phyloP scores from a whole-genome alignment of 2,888 invertebrate species.

The Gymnoscelis rufifasciata region DNA sequence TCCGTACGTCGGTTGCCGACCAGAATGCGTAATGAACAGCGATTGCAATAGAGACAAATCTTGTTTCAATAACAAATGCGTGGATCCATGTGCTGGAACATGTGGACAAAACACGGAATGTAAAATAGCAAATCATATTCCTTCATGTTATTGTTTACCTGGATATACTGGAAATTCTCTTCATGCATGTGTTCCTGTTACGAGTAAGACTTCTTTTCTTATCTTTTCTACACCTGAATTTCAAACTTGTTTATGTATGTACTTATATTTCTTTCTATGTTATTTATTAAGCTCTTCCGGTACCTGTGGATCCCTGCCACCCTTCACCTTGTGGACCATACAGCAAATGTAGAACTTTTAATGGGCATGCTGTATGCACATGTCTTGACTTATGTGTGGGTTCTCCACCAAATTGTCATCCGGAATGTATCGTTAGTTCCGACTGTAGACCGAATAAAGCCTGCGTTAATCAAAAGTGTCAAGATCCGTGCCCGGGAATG shows the following conservation, averaged over 20 bases:
- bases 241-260: slow-evolving; percentile 40
- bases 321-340: slow-evolving; percentile 89
- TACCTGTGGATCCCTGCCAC: slow-evolving; percentile 82
- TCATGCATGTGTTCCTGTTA: slow-evolving; percentile 80
- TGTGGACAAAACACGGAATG: slow-evolving; percentile 89
- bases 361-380: slow-evolving; percentile 87
- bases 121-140: slow-evolving; percentile 85
- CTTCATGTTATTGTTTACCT: slow-evolving; percentile 85
- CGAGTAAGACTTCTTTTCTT: slow-evolving; percentile 78
- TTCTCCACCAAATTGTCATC: slow-evolving; percentile 86
- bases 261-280: slow-evolving; percentile 40
- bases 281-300: slow-evolving; percentile 63
- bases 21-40: slow-evolving; percentile 88
- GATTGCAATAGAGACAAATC: slow-evolving; percentile 85
- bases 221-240: slow-evolving; percentile 46
- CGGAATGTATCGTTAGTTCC: slow-evolving; percentile 88
- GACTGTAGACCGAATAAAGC: slow-evolving; percentile 87
- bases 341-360: slow-evolving; percentile 85
- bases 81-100: slow-evolving; percentile 87
- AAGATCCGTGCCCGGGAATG: slow-evolving; percentile 86
- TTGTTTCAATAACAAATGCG: slow-evolving; percentile 88
- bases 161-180: slow-evolving; percentile 86
- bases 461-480: slow-evolving; percentile 87
- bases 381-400: slow-evolving; percentile 86
- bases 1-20: slow-evolving; percentile 87